Base-by-base conservation (phyloP, 2,797 vertebrate species). In the Ptychadena robeensis region DNA sequence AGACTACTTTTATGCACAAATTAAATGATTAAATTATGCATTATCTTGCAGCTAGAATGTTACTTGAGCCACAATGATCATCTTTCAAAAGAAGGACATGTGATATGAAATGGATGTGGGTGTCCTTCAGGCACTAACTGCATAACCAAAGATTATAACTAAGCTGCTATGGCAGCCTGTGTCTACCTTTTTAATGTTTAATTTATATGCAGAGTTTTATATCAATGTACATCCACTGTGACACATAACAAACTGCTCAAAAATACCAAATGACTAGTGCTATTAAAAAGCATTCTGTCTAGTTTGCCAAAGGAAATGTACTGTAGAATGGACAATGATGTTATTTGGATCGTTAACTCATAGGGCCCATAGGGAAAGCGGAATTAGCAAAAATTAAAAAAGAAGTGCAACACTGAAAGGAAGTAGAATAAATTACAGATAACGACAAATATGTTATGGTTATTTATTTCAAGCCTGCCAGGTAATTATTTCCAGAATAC, bases 21-120 rank as follows among this genome's bases (percentile, higher is more conserved):
- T 81, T 85, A 87, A 89, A 67, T 68, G 82, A 85, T 91, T 94
- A 93, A 94, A 95, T 94, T 93, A 95, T 94, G 88, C 86, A 94
- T 86, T 84, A 87, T 86, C 82, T 87, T 88, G 78, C 86, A 83
- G 75, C 86, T 91, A 88, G 92, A 91, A 90, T 82, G 92, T 90
- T 91, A 95, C 88, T 87, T 90, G 91, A 94, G 90, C 86, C 88
- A 70, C 80, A 65, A 86, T 82, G 92, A 93, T 95, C 92, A 87
- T 87, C 90, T 94, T 93, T 92, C 94, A 92, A 89, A 90, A 90
- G 89, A 86, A 87, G 66, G 91, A 91, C 89, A 94, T 79, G 89
- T 76, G 90, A 93, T 91, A 93, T 86, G 87, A 93, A 90, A 88
- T 86, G 82, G 77, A 90, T 86, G 86, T 85, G 83, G 73, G 87